These are phyloP conservation scores for Eumerus sabulonum DNA, from an alignment of 2,888 invertebrate genomes.

Conservation along the genomic window DNA sequence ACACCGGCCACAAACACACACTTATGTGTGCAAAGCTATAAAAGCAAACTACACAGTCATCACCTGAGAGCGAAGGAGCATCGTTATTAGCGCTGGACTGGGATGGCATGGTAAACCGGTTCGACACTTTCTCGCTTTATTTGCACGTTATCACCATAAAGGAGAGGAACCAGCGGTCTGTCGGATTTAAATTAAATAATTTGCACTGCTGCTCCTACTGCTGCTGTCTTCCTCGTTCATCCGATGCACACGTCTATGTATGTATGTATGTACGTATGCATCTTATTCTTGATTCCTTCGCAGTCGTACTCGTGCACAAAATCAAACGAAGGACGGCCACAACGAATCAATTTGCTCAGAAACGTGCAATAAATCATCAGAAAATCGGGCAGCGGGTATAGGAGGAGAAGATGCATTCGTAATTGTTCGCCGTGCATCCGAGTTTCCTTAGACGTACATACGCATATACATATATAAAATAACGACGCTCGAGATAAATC, in stretches of 20 bases:
- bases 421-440: slow-evolving; percentile 32
- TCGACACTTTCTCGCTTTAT: slow-evolving; percentile 49
- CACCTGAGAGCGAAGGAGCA: slow-evolving; percentile 48
- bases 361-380: slow-evolving; percentile 70
- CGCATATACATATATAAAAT: slow-evolving; percentile 37
- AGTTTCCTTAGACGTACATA: slow-evolving; percentile 39
- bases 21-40: slow-evolving; percentile 47
- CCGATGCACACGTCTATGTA: slow-evolving; percentile 5
- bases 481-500: slow-evolving; percentile 49
- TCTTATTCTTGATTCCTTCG: too few species aligned
- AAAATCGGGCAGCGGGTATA: slow-evolving; percentile 66
- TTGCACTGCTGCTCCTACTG: slow-evolving; percentile 49
- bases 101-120: slow-evolving; percentile 24
- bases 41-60: slow-evolving; percentile 63
- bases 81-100: slow-evolving; percentile 55
- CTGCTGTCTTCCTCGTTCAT: slow-evolving; percentile 46
- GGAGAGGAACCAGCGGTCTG: slow-evolving; percentile 49
- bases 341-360: slow-evolving; percentile 70
- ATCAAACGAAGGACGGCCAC: slow-evolving; percentile 23
- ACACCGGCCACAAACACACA: slow-evolving; percentile 29
- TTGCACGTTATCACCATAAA: slow-evolving; percentile 59
- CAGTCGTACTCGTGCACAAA: background rate
- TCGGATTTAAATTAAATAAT: slow-evolving; percentile 67
- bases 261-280: too few species aligned
- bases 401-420: slow-evolving; percentile 46